Conservation (phyloP, 1,140 invertebrate species). For the Orius insidiosus region DNA sequence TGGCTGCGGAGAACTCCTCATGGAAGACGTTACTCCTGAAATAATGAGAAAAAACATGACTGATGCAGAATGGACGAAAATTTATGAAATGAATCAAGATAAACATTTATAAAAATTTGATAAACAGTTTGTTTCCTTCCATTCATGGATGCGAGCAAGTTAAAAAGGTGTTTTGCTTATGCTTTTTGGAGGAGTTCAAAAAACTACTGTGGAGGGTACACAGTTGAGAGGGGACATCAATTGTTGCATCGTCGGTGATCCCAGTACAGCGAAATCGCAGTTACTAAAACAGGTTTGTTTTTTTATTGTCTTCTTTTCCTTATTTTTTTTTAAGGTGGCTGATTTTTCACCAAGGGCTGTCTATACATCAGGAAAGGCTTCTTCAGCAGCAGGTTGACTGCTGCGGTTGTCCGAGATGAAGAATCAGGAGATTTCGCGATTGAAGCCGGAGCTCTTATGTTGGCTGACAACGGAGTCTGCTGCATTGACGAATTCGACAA, state of each 20-base stretch:
- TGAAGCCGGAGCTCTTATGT: slow-evolving; percentile 96
- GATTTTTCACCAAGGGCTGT: slow-evolving; percentile 91
- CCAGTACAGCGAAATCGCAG: slow-evolving; percentile 96
- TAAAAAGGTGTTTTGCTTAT: slow-evolving; percentile 80
- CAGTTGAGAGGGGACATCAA: slow-evolving; percentile 91
- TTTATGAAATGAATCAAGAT: slow-evolving; percentile 94
- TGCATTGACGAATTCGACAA: slow-evolving; percentile 99
- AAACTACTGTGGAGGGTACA: slow-evolving; percentile 80
- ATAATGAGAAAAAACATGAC: slow-evolving; percentile 88
- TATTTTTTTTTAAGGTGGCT: slow-evolving; percentile 37
- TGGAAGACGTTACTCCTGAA: slow-evolving; percentile 76
- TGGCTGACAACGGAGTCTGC: slow-evolving; percentile 97
- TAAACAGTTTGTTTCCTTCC: slow-evolving; percentile 84
- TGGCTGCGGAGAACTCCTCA: slow-evolving; percentile 49
- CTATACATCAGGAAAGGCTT: slow-evolving; percentile 98
- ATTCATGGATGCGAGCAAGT: slow-evolving; percentile 98
- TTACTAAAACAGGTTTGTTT: slow-evolving; percentile 86
- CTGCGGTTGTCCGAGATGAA: slow-evolving; percentile 93
- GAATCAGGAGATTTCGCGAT: slow-evolving; percentile 98
- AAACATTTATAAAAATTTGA: slow-evolving; percentile 82
- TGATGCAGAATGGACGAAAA: slow-evolving; percentile 84
- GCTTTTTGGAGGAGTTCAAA: slow-evolving; percentile 94
- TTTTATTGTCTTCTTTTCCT: too few relatives aligned
- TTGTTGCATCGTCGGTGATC: slow-evolving; percentile 95
- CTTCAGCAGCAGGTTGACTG: slow-evolving; percentile 94